These are phyloP conservation scores for Cheirogaleus major DNA, from an alignment of 2,797 vertebrate genomes.

Conservation along the genomic window DNA sequence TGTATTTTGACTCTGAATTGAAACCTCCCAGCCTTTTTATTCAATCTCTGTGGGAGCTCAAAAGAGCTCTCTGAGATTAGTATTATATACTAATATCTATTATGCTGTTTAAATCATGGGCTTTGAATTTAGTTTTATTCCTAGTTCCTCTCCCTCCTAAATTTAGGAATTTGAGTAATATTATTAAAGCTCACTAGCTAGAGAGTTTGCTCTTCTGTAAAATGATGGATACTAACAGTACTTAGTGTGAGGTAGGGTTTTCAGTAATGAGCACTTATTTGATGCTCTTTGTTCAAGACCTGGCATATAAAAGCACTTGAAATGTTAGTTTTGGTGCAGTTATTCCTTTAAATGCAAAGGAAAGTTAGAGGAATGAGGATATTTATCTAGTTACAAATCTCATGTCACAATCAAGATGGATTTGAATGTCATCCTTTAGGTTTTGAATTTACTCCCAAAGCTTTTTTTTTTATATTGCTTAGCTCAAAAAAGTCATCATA, in stretches of 20 bases:
- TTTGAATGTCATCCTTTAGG: neutral
- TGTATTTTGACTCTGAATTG: neutral
- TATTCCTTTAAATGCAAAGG: neutral
- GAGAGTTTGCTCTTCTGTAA: neutral
- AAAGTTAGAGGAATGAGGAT: neutral
- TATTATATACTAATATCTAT: neutral
- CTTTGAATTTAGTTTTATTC: neutral
- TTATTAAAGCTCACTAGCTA: neutral
- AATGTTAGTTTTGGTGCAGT: neutral
- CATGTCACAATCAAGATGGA: neutral
- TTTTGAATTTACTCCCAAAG: neutral
- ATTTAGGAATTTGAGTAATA: neutral
- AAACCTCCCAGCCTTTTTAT: neutral
- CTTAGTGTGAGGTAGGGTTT: neutral
- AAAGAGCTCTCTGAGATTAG: neutral
- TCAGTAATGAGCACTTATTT: neutral
- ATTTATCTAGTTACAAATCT: neutral
- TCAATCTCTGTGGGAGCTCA: neutral
- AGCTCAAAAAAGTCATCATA: neutral
- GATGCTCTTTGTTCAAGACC: neutral
- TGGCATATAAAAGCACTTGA: neutral
- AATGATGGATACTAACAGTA: neutral
- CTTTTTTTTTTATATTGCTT: neutral
- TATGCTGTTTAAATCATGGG: neutral
- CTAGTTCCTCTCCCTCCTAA: neutral